Percentiles rank a stretch among this genome's conserved stretches.
Evolutionary conservation across 2,797 vertebrate genomes (phyloP).

Genomic region (Hirundo rustica): DNA sequence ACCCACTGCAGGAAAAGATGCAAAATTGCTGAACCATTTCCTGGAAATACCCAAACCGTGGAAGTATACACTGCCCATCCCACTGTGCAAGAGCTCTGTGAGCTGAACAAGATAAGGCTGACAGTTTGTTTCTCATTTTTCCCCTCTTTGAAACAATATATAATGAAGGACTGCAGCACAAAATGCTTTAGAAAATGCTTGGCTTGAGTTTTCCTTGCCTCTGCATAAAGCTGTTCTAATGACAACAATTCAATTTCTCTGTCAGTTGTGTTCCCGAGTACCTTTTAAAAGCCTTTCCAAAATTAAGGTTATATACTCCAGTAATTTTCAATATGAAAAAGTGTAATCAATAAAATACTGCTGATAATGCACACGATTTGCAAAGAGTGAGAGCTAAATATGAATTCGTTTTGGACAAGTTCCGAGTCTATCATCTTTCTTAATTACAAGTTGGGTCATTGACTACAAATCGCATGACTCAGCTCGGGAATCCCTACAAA

Average conservation of each 20-base stretch:
- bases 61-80: neutral
- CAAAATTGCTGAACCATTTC: neutral
- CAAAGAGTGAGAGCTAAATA: neutral
- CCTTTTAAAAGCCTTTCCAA: slow-evolving; percentile 38
- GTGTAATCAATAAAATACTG: slow-evolving; percentile 14
- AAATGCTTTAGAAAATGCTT: neutral
- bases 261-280: neutral
- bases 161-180: neutral
- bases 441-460: slow-evolving; percentile 32
- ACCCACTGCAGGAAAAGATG: neutral
- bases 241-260: slow-evolving; percentile 9
- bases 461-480: slow-evolving; percentile 1
- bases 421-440: slow-evolving; percentile 27
- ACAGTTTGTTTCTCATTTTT: neutral
- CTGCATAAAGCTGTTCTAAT: neutral
- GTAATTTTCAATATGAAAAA: slow-evolving; percentile 36
- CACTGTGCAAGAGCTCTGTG: neutral
- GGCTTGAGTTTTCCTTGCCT: neutral
- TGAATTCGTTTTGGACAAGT: slow-evolving; percentile 25
- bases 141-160: neutral
- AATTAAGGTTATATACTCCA: neutral
- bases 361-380: neutral
- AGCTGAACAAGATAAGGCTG: neutral
- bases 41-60: neutral
- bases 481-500: slow-evolving; percentile 17